Percentiles rank a stretch among this genome's conserved stretches.
phyloP scores from a whole-genome alignment of 2,888 invertebrate genomes.

The Diloba caeruleocephala region DNA sequence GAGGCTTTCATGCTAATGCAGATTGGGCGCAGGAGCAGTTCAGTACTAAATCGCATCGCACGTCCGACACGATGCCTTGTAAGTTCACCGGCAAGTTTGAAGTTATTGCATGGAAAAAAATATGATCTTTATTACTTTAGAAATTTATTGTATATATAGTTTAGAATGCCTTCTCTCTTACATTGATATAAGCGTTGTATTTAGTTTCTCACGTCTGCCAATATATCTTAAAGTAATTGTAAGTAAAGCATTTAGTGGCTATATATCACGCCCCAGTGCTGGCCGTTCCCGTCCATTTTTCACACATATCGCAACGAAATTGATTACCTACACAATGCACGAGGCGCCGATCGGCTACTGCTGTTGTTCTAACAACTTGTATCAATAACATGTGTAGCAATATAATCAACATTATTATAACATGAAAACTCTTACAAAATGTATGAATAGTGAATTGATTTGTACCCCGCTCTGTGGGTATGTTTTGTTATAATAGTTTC shows the following conservation, averaged over 20 bases:
- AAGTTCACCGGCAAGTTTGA: slow-evolving; percentile 51
- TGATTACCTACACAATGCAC: slow-evolving; percentile 66
- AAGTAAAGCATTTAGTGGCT: slow-evolving; percentile 70
- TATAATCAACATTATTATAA: slow-evolving; percentile 23
- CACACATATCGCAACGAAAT: slow-evolving; percentile 73
- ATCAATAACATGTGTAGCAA: slow-evolving; percentile 29
- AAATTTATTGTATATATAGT: too few relatives aligned
- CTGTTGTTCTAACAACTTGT: slow-evolving; percentile 35
- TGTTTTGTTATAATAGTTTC: slow-evolving; percentile 77
- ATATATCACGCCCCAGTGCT: slow-evolving; percentile 70
- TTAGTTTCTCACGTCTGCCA: slow-evolving; percentile 63
- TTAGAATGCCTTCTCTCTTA: too few relatives aligned
- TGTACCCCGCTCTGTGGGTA: slow-evolving; percentile 57
- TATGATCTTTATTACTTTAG: slow-evolving; percentile 1
- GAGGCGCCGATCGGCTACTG: slow-evolving; percentile 41
- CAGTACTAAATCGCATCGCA: slow-evolving; percentile 80
- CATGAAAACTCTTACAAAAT: slow-evolving; percentile 47
- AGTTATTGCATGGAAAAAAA: slow-evolving; percentile 29
- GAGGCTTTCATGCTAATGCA: slow-evolving; percentile 85
- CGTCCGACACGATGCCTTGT: slow-evolving; percentile 62
- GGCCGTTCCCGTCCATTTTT: slow-evolving; percentile 70
- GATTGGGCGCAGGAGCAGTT: slow-evolving; percentile 80
- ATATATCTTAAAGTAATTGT: slow-evolving; percentile 72
- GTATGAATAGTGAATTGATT: slow-evolving; percentile 60
- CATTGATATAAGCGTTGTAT: slow-evolving; percentile 29